phyloP scores from a whole-genome alignment of 2,888 invertebrate species.

The Tromatobia lineatoria region DNA sequence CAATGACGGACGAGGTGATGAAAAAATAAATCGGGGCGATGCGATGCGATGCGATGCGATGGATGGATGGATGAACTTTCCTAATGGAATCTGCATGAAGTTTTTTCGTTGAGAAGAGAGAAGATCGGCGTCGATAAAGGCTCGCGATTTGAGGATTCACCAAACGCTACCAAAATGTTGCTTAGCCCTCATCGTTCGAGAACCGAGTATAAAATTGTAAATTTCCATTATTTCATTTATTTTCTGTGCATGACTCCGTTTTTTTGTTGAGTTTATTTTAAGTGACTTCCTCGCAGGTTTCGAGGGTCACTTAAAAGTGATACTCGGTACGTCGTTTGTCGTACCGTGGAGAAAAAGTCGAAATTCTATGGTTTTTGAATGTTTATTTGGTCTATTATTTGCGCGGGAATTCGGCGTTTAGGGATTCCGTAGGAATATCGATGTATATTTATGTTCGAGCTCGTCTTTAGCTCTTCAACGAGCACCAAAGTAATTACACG shows the following conservation, averaged over 20 bases:
- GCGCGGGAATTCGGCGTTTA: slow-evolving; percentile 33
- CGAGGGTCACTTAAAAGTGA: slow-evolving; percentile 44
- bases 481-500: slow-evolving; percentile 36
- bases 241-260: not conserved
- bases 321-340: not conserved
- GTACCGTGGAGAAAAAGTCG: slow-evolving; percentile 6
- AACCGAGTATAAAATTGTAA: not conserved
- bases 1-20: not conserved
- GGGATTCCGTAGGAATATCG: slow-evolving; percentile 35
- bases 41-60: no score
- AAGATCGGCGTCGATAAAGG: not conserved
- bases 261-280: not conserved
- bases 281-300: slow-evolving; percentile 50
- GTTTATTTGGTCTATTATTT: slow-evolving; percentile 24
- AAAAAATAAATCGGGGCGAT: not conserved
- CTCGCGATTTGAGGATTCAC: not conserved
- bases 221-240: not conserved
- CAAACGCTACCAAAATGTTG: slow-evolving; percentile 12
- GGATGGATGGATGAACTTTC: not conserved
- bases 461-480: slow-evolving; percentile 19
- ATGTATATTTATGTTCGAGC: slow-evolving; percentile 15
- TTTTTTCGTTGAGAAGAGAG: slow-evolving; percentile 1
- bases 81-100: not conserved
- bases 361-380: not conserved
- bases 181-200: not conserved